These are phyloP conservation scores for Diogma glabrata DNA, from an alignment of 2,888 invertebrate species.

Conservation along the genomic window DNA sequence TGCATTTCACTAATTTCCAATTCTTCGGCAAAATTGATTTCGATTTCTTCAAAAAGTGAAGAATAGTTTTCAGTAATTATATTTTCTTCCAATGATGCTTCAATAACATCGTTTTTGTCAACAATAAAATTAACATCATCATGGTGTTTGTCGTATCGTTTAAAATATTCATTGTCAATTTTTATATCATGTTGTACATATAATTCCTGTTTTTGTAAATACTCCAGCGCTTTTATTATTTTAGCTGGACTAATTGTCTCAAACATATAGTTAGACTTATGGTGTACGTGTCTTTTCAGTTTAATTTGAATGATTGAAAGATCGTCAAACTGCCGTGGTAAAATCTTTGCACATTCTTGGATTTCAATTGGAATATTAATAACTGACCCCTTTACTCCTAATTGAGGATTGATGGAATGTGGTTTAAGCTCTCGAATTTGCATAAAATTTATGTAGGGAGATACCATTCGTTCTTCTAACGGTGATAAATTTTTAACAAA, in stretches of 20 bases:
- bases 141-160: neutral
- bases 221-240: conserved; percentile 20
- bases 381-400: conserved; percentile 25
- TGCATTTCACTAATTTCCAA: neutral
- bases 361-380: conserved; percentile 26
- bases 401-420: conserved; percentile 24
- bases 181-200: no score
- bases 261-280: conserved; percentile 23
- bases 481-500: conserved; percentile 19
- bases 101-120: neutral
- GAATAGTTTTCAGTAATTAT: no score
- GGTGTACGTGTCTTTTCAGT: conserved; percentile 23
- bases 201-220: conserved; percentile 18
- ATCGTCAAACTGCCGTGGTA: conserved; percentile 21
- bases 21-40: neutral
- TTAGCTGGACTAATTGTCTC: conserved; percentile 23
- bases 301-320: conserved; percentile 23
- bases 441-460: conserved; percentile 29
- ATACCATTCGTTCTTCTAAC: conserved; percentile 28
- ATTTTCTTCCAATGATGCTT: no score
- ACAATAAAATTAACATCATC: neutral
- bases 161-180: neutral
- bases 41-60: no score
- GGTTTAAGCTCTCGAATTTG: conserved; percentile 25
- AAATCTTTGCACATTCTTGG: conserved; percentile 18